These are phyloP conservation scores for Eupithecia dodoneata DNA, from an alignment of 2,888 invertebrate genomes.

Conservation along the genomic window DNA sequence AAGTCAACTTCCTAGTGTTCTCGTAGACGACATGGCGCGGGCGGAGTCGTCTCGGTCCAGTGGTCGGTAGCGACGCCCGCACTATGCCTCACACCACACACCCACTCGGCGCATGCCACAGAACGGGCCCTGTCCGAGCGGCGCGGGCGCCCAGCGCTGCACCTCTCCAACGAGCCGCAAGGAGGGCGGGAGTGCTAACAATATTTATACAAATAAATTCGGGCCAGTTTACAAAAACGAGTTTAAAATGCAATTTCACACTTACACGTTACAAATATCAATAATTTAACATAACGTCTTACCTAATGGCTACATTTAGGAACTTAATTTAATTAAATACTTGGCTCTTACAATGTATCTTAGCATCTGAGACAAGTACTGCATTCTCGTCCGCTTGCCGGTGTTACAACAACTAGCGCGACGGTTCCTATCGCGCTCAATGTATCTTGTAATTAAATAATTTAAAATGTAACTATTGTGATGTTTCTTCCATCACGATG, in stretches of 20 bases:
- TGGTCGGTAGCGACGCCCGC: too few relatives aligned
- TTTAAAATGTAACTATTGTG: background rate
- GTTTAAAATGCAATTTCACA: constrained; percentile 21
- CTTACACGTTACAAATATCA: constrained; percentile 3
- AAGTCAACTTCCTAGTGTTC: background rate
- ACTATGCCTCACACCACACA: too few relatives aligned
- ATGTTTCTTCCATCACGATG: background rate
- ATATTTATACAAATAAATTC: background rate
- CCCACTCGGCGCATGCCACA: too few relatives aligned
- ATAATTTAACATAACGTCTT: constrained; percentile 10
- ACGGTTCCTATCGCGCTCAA: background rate
- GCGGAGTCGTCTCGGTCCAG: too few relatives aligned
- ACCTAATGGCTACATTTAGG: constrained; percentile 18
- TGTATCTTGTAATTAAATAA: background rate
- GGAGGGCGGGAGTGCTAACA: background rate
- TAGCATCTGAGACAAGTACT: background rate
- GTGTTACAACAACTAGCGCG: background rate
- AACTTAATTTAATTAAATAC: constrained; percentile 27
- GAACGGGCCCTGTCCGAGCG: too few relatives aligned
- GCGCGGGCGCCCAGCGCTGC: too few relatives aligned
- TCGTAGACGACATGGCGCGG: background rate
- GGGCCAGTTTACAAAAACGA: constrained; percentile 1
- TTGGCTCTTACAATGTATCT: background rate
- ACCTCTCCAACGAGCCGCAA: too few relatives aligned
- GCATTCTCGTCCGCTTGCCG: background rate